Evolutionary conservation across 2,113 vertebrate species (phyloP), one percentile per base, ranked within the genome.

Genomic region (Xiphophorus hellerii): DNA sequence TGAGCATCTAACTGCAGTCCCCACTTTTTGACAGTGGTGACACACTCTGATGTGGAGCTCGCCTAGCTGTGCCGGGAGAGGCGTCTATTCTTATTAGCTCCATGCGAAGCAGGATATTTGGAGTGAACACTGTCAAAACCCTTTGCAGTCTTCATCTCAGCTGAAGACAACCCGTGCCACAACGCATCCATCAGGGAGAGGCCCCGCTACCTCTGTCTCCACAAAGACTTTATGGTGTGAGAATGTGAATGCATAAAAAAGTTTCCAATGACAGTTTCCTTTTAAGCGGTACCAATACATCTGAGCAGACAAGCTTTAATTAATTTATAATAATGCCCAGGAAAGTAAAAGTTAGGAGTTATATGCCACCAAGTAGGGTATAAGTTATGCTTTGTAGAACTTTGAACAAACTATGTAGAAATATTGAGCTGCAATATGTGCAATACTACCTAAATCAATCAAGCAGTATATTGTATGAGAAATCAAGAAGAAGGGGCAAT

Each of bases 91-190:
- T 85, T 85, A 93, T 93, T 88, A 84, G 81, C 85, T 84, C 83
- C 69, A 58, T 73, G 86, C 8, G 63, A 82, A 90, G 79, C 83
- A 84, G 85, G 88, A 90, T 85, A 87, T 86, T 69, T 83, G 77
- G 86, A 90, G 86, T 84, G 88, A 89, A 86, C 83, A 79, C 87
- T 92, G 90, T 91, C 86, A 92, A 87, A 92, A 84, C 87, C 84
- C 87, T 85, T 69, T 64, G 44, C 74, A 60, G 80, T 87, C 80
- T 77, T 74, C 69, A 15, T 83, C 74, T 91, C 83, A 80, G 74
- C 85, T 3, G 75, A 77, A 86, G 86, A 92, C 87, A 81, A 79
- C 78, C 35, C 11, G 73, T 83, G 90, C 90, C 88, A 87, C 77
- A 30, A 87, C 51, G 28, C 81, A 87, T 90, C 88, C 69, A 68